Conservation (phyloP, 2,888 invertebrate species). For the Petrolisthes manimaculis region DNA sequence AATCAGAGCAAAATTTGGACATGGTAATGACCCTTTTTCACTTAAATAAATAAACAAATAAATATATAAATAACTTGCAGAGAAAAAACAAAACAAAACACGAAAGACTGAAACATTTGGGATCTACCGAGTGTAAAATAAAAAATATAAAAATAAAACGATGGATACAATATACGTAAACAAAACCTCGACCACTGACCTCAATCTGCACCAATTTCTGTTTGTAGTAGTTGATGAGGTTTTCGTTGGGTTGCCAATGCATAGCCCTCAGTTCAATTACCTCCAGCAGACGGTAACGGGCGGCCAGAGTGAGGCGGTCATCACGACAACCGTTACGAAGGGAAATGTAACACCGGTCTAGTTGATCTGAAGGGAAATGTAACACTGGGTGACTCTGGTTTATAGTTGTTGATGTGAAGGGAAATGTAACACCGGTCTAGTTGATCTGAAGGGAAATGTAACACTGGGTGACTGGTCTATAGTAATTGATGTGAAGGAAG, state of each 20-base stretch:
- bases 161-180: background rate
- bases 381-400: no score
- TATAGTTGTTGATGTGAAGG: background rate
- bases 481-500: no score
- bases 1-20: no score
- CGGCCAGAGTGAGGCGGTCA: slow-evolving; percentile 85
- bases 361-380: slow-evolving; percentile 55
- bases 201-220: slow-evolving; percentile 72
- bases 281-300: slow-evolving; percentile 89
- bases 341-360: slow-evolving; percentile 73
- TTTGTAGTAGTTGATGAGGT: slow-evolving; percentile 85
- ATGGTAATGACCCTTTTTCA: no score
- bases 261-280: slow-evolving; percentile 89
- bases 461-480: background rate
- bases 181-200: slow-evolving; percentile 68
- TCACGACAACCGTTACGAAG: slow-evolving; percentile 91
- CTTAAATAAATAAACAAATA: no score
- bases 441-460: no score
- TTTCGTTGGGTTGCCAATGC: slow-evolving; percentile 85
- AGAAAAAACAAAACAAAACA: no score
- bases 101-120: no score
- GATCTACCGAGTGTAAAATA: background rate
- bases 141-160: background rate
- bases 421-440: background rate
- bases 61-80: no score